Evolutionary conservation across 2,888 invertebrate genomes (phyloP), one percentile per base, ranked within the genome.

Genomic region (Hirtodrosophila duncani): DNA sequence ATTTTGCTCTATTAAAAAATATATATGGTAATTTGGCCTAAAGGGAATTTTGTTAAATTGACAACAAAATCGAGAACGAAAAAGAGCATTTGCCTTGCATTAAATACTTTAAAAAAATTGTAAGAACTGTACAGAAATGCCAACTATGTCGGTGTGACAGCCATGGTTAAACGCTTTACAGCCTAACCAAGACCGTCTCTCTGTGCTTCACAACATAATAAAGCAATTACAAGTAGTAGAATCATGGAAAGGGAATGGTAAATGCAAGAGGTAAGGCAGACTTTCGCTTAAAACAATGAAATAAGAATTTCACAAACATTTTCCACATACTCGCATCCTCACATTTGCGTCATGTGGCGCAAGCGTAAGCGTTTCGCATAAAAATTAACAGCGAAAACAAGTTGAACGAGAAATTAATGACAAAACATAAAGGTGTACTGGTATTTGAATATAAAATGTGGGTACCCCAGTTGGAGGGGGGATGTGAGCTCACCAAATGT

Each of bases 391-490:
- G 46, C 58, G 20, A 53, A 29, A 61, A 56, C 44, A 69, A 65
- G 63, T 66, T 69, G 49, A 51, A n/a, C n/a, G n/a, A 52, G 34
- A 63, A 65, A 65, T 67, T 53, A 75, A 63, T 70, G 71, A 49
- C 53, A 58, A n/a, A n/a, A 55, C 59, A 53, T 57, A 53, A 63
- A 72, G 63, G 59, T n/a, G n/a, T n/a, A n/a, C n/a, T n/a, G n/a
- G n/a, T 67, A 70, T 77, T 69, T 66, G 63, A 63, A 67, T 67
- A 62, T 37, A 57, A 63, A 59, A 59, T 61, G 70, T 53, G 16
- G 42, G 39, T 20, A 13, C 17, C n/a, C n/a, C n/a, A n/a, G n/a
- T n/a, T n/a, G n/a, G 9, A 23, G 13, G 7, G 2, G 10, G 10
- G 10, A 3, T 13, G 18, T 6, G n/a, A n/a, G n/a, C n/a, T n/a